Percentiles rank a stretch among this genome's conserved stretches.
phyloP scores from a whole-genome alignment of 1,140 invertebrate species.

The Camponotus vicinus region DNA sequence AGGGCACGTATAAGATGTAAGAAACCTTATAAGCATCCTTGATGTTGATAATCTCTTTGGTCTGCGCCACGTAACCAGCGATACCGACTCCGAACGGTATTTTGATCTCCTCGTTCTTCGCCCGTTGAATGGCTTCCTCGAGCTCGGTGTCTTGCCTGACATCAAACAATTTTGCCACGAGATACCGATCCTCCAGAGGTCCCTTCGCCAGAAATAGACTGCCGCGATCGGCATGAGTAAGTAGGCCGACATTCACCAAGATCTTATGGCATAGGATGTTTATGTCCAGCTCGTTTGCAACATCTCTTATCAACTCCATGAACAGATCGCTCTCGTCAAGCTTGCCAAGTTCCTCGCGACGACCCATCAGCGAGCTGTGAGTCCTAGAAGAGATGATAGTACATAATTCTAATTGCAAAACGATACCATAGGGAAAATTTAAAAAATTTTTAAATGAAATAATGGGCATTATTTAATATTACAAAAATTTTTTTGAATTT shows the following conservation, averaged over 20 bases:
- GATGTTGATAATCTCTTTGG: conserved; percentile 95
- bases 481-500: neutral
- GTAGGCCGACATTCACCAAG: conserved; percentile 94
- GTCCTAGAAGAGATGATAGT: conserved; percentile 71
- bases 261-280: conserved; percentile 98
- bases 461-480: neutral
- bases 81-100: conserved; percentile 97
- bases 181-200: conserved; percentile 90
- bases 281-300: conserved; percentile 97
- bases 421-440: neutral
- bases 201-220: conserved; percentile 95
- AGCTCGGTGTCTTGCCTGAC: conserved; percentile 95
- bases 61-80: conserved; percentile 95
- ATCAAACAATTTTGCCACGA: conserved; percentile 97
- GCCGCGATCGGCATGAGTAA: conserved; percentile 95
- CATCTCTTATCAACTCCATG: conserved; percentile 97
- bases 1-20: neutral
- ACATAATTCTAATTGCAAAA: neutral
- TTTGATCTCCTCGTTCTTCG: conserved; percentile 92
- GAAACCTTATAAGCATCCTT: conserved; percentile 94
- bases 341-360: conserved; percentile 88
- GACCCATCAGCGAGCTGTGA: conserved; percentile 82
- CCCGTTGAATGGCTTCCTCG: conserved; percentile 90
- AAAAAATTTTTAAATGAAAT: neutral
- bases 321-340: conserved; percentile 94